phyloP scores from a whole-genome alignment of 2,888 invertebrate genomes.

The Thumatha senex region DNA sequence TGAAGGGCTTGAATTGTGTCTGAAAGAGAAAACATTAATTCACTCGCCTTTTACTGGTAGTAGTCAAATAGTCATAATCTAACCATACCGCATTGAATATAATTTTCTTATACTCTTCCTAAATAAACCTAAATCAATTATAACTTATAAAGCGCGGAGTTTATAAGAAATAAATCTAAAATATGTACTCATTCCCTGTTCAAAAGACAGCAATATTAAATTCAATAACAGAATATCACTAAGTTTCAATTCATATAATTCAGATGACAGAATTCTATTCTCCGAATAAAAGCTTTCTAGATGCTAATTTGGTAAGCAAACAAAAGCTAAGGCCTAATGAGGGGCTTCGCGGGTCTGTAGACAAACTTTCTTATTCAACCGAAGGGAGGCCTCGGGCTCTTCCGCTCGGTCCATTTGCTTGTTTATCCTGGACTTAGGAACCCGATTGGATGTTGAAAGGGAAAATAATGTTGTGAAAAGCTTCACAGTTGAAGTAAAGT shows the following conservation, averaged over 20 bases:
- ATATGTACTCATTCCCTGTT: too few relatives aligned
- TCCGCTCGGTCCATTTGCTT: slow-evolving; percentile 79
- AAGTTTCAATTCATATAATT: slow-evolving; percentile 67
- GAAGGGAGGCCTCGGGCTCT: slow-evolving; percentile 64
- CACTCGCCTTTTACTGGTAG: too few relatives aligned
- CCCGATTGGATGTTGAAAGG: slow-evolving; percentile 40
- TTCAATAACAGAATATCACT: slow-evolving; percentile 40
- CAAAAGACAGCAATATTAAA: slow-evolving; percentile 11
- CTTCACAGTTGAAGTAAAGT: slow-evolving; percentile 43
- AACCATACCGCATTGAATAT: too few relatives aligned
- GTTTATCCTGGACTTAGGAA: slow-evolving; percentile 74
- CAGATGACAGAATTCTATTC: slow-evolving; percentile 55
- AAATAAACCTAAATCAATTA: too few relatives aligned
- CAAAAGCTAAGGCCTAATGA: slow-evolving; percentile 79
- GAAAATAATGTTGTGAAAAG: slow-evolving; percentile 48
- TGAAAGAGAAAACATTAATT: too few relatives aligned
- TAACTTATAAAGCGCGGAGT: too few relatives aligned
- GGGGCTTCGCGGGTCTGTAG: slow-evolving; percentile 64
- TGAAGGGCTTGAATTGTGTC: too few relatives aligned
- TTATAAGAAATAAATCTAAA: too few relatives aligned
- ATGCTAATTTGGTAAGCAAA: slow-evolving; percentile 80
- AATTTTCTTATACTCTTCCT: too few relatives aligned
- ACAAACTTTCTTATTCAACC: slow-evolving; percentile 76
- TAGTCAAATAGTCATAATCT: too few relatives aligned
- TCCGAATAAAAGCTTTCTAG: slow-evolving; percentile 65